These are phyloP conservation scores for Drosophila micromelanica DNA, from an alignment of 1,140 invertebrate genomes.

Conservation along the genomic window DNA sequence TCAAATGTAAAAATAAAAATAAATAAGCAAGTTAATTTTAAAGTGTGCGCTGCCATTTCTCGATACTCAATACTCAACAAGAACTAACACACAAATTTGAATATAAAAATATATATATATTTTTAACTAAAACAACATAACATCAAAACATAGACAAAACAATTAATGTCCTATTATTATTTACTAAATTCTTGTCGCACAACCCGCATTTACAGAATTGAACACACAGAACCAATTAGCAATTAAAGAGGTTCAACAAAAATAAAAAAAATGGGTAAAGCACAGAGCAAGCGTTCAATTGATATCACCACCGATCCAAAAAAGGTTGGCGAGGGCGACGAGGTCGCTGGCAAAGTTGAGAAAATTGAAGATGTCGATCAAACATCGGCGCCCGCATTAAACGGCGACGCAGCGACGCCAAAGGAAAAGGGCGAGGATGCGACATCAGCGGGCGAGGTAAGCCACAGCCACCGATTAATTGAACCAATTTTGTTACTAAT, in stretches of 20 bases:
- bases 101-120: background rate
- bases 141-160: background rate
- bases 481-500: no score
- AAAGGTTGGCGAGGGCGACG: constrained; percentile 88
- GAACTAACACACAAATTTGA: constrained; percentile 7
- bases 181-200: constrained; percentile 26
- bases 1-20: constrained; percentile 77
- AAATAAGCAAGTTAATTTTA: constrained; percentile 44
- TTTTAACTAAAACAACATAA: background rate
- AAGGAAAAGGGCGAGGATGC: constrained; percentile 85
- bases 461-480: background rate
- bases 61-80: constrained; percentile 18
- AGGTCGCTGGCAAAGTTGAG: constrained; percentile 89
- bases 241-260: constrained; percentile 52
- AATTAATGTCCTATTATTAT: constrained; percentile 23
- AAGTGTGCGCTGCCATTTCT: constrained; percentile 46
- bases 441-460: constrained; percentile 66
- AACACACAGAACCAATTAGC: constrained; percentile 61
- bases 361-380: constrained; percentile 89
- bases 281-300: constrained; percentile 93
- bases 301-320: constrained; percentile 93
- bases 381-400: constrained; percentile 86
- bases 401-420: constrained; percentile 88
- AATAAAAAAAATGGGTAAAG: constrained; percentile 93
- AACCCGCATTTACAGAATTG: constrained; percentile 25